Conservation (phyloP, 2,113 vertebrate genomes). For the Taurulus bubalis region DNA sequence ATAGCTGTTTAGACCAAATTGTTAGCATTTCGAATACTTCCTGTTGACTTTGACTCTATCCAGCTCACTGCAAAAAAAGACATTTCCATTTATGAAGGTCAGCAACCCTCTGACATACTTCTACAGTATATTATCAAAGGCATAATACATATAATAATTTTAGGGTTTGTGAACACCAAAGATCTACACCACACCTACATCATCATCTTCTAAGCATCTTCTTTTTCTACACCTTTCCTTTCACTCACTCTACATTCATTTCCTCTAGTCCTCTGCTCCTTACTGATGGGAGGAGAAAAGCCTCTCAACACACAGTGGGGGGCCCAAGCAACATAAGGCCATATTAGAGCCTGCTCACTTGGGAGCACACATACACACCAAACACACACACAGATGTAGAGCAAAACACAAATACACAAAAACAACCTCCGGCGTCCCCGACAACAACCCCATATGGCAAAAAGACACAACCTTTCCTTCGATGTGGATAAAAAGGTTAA, state of each 20-base stretch:
- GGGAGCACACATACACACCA: conserved; percentile 9
- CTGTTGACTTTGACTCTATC: conserved; percentile 9
- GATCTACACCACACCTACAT: not conserved
- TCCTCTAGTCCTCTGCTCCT: conserved; percentile 25
- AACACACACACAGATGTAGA: not conserved
- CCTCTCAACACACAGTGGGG: conserved; percentile 44
- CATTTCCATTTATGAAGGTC: not conserved
- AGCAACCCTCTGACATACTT: not conserved
- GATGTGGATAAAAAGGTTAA: conserved; percentile 67
- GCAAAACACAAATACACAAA: conserved; percentile 36
- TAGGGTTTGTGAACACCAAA: not conserved
- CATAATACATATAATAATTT: not conserved
- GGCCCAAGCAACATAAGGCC: conserved; percentile 32
- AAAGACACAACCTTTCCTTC: conserved; percentile 54
- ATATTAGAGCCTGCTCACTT: conserved; percentile 48
- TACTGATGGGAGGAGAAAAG: conserved; percentile 32
- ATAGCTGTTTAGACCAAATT: conserved; percentile 20
- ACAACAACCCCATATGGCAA: conserved; percentile 34
- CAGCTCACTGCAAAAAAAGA: conserved; percentile 1
- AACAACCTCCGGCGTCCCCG: conserved; percentile 40
- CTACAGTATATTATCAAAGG: not conserved
- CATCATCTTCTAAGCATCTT: conserved; percentile 8
- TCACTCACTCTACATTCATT: not conserved
- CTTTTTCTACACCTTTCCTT: conserved; percentile 3
- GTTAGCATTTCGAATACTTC: conserved; percentile 38